Conservation (phyloP, 2,888 invertebrate genomes). For the Pyrgus malvae region DNA sequence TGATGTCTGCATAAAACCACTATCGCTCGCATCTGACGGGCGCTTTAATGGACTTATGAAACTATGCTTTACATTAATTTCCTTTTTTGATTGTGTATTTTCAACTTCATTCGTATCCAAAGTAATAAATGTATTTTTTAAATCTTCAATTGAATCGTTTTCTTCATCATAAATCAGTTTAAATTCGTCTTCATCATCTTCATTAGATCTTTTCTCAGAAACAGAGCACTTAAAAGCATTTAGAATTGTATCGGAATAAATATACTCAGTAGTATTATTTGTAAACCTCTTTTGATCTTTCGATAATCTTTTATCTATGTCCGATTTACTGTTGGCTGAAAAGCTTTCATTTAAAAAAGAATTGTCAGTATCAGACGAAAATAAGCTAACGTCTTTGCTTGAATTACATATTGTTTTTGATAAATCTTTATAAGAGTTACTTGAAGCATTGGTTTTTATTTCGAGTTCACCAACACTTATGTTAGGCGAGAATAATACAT, state of each 20-base stretch:
- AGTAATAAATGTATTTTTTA: neutral
- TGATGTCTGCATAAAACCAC: slow-evolving; percentile 35
- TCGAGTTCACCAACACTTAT: slow-evolving; percentile 59
- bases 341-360: slow-evolving; percentile 83
- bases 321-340: slow-evolving; percentile 67
- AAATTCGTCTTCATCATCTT: slow-evolving; percentile 60
- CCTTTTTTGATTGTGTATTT: slow-evolving; percentile 47
- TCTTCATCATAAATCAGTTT: slow-evolving; percentile 64
- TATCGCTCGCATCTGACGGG: slow-evolving; percentile 32
- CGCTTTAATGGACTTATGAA: slow-evolving; percentile 56
- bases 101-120: slow-evolving; percentile 46
- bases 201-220: slow-evolving; percentile 37
- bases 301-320: slow-evolving; percentile 49
- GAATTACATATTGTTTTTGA: slow-evolving; percentile 29
- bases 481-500: slow-evolving; percentile 60
- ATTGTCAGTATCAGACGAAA: slow-evolving; percentile 73
- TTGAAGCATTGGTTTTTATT: slow-evolving; percentile 36
- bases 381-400: slow-evolving; percentile 63
- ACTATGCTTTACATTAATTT: slow-evolving; percentile 40
- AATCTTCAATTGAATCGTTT: slow-evolving; percentile 19
- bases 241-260: slow-evolving; percentile 52
- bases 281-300: slow-evolving; percentile 38
- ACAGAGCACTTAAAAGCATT: slow-evolving; percentile 59
- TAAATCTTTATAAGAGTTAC: slow-evolving; percentile 38
- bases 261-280: slow-evolving; percentile 31